Percentiles rank a stretch among this genome's conserved stretches.
Conservation (phyloP, 1,140 invertebrate genomes). For the Panulirus ornatus region DNA sequence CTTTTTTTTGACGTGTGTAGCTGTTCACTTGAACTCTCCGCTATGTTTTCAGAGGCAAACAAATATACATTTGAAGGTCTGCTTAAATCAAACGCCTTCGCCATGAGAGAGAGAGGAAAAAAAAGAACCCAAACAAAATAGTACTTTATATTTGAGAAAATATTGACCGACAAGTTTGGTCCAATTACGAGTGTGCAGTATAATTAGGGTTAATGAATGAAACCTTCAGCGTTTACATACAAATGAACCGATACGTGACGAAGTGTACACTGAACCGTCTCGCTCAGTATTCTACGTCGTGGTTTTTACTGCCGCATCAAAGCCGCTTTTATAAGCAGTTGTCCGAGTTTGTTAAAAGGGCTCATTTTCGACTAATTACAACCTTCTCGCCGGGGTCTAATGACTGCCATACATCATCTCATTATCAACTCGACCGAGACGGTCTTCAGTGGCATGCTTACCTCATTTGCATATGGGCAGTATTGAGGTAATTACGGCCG, state of each 20-base stretch:
- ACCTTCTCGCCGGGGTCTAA: slow-evolving; percentile 29
- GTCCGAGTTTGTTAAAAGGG: slow-evolving; percentile 19
- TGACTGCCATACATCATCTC: slow-evolving; percentile 55
- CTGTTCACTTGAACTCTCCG: background rate
- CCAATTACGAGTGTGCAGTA: background rate
- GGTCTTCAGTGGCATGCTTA: slow-evolving; percentile 18
- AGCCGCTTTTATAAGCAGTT: background rate
- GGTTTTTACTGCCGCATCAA: background rate
- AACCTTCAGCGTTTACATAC: slow-evolving; percentile 15
- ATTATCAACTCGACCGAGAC: slow-evolving; percentile 36
- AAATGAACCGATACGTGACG: slow-evolving; percentile 35
- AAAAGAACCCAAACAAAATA: background rate
- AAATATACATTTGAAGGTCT: background rate
- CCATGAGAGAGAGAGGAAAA: background rate
- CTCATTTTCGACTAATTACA: slow-evolving; percentile 41
- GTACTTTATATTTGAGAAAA: background rate
- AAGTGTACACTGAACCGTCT: background rate
- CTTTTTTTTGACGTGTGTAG: background rate
- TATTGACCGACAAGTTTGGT: background rate
- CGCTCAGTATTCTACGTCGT: background rate
- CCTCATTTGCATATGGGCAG: slow-evolving; percentile 57
- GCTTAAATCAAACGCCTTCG: background rate
- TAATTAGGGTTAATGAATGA: slow-evolving; percentile 28
- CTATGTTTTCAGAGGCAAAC: background rate
- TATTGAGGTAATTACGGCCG: slow-evolving; percentile 57